Conservation (phyloP, 1,140 invertebrate species). For the Drosophila ambigua region DNA sequence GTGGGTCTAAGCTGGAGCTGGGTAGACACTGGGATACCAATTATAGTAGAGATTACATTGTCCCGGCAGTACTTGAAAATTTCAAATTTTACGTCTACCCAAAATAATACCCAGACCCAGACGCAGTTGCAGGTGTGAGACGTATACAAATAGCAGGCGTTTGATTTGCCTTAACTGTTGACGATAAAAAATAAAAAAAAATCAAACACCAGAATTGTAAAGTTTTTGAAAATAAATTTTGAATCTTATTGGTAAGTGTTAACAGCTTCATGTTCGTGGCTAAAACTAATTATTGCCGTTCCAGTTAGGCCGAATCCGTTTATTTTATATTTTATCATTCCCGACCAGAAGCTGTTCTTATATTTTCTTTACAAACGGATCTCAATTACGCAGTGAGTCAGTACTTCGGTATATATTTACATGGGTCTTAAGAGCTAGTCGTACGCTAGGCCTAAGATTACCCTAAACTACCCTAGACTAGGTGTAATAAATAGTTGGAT, state of each 20-base stretch:
- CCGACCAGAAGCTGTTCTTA: conserved; percentile 1
- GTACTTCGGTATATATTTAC: conserved; percentile 4
- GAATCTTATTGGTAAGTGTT: conserved; percentile 44
- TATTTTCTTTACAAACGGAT: conserved; percentile 14
- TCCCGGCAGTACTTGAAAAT: too few species aligned
- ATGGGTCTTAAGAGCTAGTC: conserved; percentile 20
- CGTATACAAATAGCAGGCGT: background rate
- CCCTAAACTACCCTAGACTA: background rate
- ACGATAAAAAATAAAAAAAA: too few species aligned
- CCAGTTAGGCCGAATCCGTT: conserved; percentile 32
- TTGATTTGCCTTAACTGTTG: conserved; percentile 14
- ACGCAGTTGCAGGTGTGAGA: background rate
- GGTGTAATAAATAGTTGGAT: conserved; percentile 55
- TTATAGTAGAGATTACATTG: background rate
- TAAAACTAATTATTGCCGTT: background rate
- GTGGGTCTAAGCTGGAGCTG: background rate
- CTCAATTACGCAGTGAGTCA: conserved; percentile 17
- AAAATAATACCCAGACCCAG: too few species aligned
- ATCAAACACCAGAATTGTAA: conserved; percentile 28
- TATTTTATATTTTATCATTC: conserved; percentile 44
- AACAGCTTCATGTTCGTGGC: background rate
- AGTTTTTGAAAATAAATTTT: conserved; percentile 53
- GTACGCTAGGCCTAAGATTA: conserved; percentile 30
- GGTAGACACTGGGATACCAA: conserved; percentile 17
- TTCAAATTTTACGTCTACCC: too few species aligned